Evolutionary conservation across 2,797 vertebrate genomes (phyloP), one percentile per base, ranked within the genome.

Genomic region (Coregonus suidteri): DNA sequence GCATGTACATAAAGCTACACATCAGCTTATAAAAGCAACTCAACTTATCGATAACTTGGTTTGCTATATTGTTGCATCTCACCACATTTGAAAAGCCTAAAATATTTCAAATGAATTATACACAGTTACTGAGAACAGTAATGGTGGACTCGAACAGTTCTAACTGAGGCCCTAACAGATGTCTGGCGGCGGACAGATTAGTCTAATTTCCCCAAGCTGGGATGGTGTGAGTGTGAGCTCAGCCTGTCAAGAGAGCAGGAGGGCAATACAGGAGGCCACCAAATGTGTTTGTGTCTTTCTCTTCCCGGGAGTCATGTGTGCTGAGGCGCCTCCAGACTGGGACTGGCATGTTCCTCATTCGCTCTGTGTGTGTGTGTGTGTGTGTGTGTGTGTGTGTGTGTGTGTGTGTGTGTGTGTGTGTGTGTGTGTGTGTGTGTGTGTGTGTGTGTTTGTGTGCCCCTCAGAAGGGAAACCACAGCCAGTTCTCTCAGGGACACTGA

Each of bases 131-230:
- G 41, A 47, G 41, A 47, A 47, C 9, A 11, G 41, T 47, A 47
- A 47, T 47, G 41, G 41, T 47, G 0, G 41, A 47, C 41, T 47
- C 41, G 41, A 47, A 1, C 72, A 67, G 77, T 18, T 78, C 75
- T 73, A 59, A 77, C 76, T 66, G 54, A 75, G 64, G 75, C 30
- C 25, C 15, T 25, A 78, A 41, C 16, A 35, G 66, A 47, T 47
- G 41, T 47, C 2, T 73, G 65, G 78, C 31, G 15, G 81, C 75
- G 73, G 56, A 20, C 9, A 2, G 1, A 77, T 69, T 73, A n/a
- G 35, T 78, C 75, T 87, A 82, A 86, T 84, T 78, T 78, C 78
- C 76, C 71, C 41, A 35, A 77, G 84, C 77, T 87, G 77, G 54
- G 77, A 79, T 73, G 80, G 77, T 85, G 85, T 81, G 83, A 81